Evolutionary conservation across 2,888 invertebrate species (phyloP), one percentile per base, ranked within the genome.

Genomic region (Papilio demoleus): DNA sequence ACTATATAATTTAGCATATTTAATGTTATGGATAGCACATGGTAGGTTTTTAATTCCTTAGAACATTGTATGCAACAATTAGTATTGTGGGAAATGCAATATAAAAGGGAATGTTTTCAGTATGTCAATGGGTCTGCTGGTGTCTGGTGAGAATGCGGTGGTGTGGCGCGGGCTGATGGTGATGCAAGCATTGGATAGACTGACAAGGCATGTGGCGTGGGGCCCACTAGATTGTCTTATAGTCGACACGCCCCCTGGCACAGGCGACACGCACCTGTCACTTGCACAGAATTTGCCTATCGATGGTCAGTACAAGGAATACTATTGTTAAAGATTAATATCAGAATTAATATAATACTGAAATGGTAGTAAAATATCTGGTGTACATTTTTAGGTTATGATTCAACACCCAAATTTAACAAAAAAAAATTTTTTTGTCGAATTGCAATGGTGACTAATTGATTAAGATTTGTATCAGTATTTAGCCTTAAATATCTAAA

Each of bases 81-180:
- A n/a, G n/a, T n/a, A n/a, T n/a, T n/a, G n/a, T n/a, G n/a, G n/a
- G n/a, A n/a, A n/a, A n/a, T n/a, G n/a, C n/a, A n/a, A n/a, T n/a
- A n/a, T n/a, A n/a, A 31, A 4, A 31, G 31, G 6, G 6, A 4
- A 31, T 31, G 31, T 31, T 56, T n/a, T 19, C 85, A 97, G 97
- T 80, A 97, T 99, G 96, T 99, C 99, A 3, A 98, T 99, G 97
- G 99, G 98, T 3, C 95, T 98, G 82, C 88, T 99, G 22, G 96
- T 98, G 1, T 94, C 95, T n/a, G 95, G 97, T 70, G 95, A 95
- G 72, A 94, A 96, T 9, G 96, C 99, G 0, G 95, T 98, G 11
- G 96, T 99, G 36, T 99, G 99, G 99, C 94, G 99, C 73, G 99
- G 99, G 0, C 94, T 98, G 22, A 97, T 99, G 96, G 98, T 99